Evolutionary conservation across 2,113 vertebrate species (phyloP).

Genomic region (Stegastes partitus): DNA sequence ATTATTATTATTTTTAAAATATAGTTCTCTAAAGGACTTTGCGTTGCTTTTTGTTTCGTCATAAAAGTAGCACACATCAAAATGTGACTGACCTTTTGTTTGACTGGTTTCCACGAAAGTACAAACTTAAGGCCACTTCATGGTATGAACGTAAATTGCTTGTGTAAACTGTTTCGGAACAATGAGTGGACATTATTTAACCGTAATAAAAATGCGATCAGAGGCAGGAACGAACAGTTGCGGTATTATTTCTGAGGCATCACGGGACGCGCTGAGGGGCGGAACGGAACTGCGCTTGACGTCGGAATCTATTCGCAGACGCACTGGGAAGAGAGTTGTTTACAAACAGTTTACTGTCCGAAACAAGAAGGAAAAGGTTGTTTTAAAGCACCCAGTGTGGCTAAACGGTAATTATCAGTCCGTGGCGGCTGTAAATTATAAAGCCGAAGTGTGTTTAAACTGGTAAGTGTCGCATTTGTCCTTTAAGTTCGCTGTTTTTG

Average conservation of each 20-base stretch:
- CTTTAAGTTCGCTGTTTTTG: slow-evolving; percentile 4
- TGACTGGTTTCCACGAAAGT: too few species aligned
- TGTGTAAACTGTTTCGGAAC: too few species aligned
- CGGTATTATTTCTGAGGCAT: background rate
- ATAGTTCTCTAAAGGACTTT: too few species aligned
- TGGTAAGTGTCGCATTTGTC: slow-evolving; percentile 55
- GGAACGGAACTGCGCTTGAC: slow-evolving; percentile 56
- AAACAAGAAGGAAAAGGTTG: background rate
- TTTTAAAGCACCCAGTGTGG: background rate
- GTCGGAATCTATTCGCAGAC: slow-evolving; percentile 68
- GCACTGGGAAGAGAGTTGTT: slow-evolving; percentile 70
- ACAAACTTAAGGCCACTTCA: too few species aligned
- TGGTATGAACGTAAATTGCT: too few species aligned
- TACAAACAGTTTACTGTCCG: slow-evolving; percentile 64
- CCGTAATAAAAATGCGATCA: too few species aligned
- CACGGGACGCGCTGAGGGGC: background rate
- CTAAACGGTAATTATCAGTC: background rate
- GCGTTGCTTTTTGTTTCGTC: too few species aligned
- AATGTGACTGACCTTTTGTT: background rate
- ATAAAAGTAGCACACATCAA: too few species aligned
- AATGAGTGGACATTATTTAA: too few species aligned
- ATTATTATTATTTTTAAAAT: too few species aligned
- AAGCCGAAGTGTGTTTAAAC: background rate
- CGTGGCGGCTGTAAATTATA: background rate
- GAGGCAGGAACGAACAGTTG: too few species aligned